phyloP scores from a whole-genome alignment of 2,113 vertebrate genomes.

The Brevimyrus niger region DNA sequence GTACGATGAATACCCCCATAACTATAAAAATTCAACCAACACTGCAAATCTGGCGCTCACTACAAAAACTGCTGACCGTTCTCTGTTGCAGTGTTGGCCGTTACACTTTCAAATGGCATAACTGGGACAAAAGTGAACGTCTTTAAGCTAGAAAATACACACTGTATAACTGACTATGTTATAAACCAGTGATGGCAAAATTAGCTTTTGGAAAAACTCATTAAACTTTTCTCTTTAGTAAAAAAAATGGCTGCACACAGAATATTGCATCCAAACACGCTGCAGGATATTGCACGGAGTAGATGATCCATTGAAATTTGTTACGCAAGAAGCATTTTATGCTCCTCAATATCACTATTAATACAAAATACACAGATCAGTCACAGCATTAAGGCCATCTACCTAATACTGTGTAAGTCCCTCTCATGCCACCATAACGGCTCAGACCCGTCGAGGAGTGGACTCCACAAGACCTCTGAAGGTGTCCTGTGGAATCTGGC shows the following conservation, averaged over 20 bases:
- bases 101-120: not conserved
- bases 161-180: not conserved
- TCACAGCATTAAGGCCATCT: not conserved
- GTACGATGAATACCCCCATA: not conserved
- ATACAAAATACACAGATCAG: not conserved
- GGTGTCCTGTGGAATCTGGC: not conserved
- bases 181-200: not conserved
- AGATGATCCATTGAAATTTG: not conserved
- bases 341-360: not conserved
- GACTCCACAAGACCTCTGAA: not conserved
- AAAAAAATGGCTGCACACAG: not conserved
- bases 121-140: not conserved
- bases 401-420: not conserved
- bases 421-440: not conserved
- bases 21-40: not conserved
- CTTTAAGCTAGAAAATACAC: not conserved
- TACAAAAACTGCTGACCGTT: not conserved
- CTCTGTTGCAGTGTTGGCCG: not conserved
- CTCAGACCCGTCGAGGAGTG: not conserved
- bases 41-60: not conserved
- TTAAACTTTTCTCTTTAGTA: not conserved
- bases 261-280: not conserved
- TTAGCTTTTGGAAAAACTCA: not conserved
- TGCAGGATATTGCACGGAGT: not conserved
- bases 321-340: not conserved